Evolutionary conservation across 2,113 vertebrate species (phyloP), one percentile per base, ranked within the genome.

Genomic region (Brachionichthys hirsutus): DNA sequence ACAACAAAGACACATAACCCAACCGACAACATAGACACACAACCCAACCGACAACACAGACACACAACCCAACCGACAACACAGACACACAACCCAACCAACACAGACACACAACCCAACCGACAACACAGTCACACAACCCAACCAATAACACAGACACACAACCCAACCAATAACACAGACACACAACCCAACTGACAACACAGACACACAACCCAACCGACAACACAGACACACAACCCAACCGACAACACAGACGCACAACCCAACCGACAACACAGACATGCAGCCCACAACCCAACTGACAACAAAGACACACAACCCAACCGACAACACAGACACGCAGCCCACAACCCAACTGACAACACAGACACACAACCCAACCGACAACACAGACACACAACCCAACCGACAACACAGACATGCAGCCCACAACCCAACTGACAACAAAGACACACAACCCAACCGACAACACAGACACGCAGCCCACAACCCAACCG

Each of bases 81-180:
- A 38, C 45, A 47, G 3, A 30, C 24, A 30, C 24, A 30, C 1
- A 30, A 8, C 24, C 5, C 24, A 30, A n/a, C n/a, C n/a, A n/a
- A 70, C 65, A 48, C 47, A 68, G 43, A 61, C 63, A 71, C 68
- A 78, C n/a, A 65, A 76, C 62, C 22, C 49, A 65, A 9, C 40
- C 41, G 43, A 20, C 44, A 46, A 19, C 44, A 46, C 44, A 19
- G 14, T 16, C 43, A n/a, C n/a, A 30, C 24, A 30, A 34, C 46
- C 62, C 16, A 44, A 53, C 13, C 43, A 24, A 57, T 49, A 76
- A 66, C 44, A 58, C 22, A 20, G 35, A 68, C 63, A 48, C n/a
- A n/a, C n/a, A n/a, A n/a, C n/a, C n/a, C n/a, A 55, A 13, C 40
- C 62, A 56, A 47, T 45, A 20, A 10, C 9, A 40, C 12, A 4